Conservation (phyloP, 2,113 vertebrate species). For the Neodon shergylaensis region DNA sequence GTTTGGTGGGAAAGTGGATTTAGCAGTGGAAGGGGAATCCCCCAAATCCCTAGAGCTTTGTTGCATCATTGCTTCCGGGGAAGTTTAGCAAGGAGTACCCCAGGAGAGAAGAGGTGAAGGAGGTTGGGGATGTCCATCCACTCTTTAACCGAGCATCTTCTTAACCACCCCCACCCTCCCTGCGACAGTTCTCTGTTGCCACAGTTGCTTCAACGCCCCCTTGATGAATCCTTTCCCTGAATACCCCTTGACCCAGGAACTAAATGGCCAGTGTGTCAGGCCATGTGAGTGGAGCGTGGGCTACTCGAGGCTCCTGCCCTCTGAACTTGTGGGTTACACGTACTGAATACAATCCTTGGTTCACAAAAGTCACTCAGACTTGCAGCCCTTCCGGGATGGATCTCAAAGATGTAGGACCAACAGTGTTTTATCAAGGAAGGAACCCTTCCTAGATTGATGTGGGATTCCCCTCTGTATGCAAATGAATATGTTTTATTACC, state of each 20-base stretch:
- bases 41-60: not conserved
- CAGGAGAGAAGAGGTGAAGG: not conserved
- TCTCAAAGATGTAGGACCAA: not conserved
- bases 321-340: not conserved
- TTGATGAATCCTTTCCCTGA: not conserved
- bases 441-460: not conserved
- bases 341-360: not conserved
- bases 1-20: too few relatives aligned
- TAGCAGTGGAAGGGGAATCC: not conserved
- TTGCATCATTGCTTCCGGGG: not conserved
- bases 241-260: not conserved
- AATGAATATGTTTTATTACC: too few relatives aligned
- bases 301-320: not conserved
- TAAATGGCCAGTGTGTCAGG: not conserved
- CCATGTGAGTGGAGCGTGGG: not conserved
- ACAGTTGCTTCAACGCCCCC: not conserved
- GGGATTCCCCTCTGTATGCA: too few relatives aligned
- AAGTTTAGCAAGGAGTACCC: not conserved
- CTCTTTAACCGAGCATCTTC: not conserved
- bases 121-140: fast-evolving
- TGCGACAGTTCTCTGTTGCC: not conserved
- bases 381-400: not conserved
- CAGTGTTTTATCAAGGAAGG: not conserved
- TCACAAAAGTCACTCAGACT: not conserved
- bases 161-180: not conserved